Percentiles rank a stretch among this genome's conserved stretches.
These are phyloP conservation scores for Cephus rjabovi DNA, from an alignment of 2,888 invertebrate species.

Conservation along the genomic window DNA sequence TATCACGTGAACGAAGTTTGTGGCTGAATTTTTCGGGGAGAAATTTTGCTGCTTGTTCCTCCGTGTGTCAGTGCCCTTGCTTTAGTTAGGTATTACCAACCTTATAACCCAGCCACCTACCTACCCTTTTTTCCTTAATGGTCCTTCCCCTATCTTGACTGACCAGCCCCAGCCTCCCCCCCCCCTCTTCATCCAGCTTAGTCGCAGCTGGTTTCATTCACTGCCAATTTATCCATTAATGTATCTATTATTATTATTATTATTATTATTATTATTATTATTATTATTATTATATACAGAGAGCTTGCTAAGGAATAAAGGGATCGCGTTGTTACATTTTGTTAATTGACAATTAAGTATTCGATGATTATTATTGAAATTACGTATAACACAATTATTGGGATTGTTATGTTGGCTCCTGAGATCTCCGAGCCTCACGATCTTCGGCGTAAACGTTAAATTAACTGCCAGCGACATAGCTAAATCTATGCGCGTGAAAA, in stretches of 20 bases:
- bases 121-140: neutral
- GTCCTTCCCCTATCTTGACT: neutral
- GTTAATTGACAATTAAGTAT: slow-evolving; percentile 7
- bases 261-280: slow-evolving; percentile 18
- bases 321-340: slow-evolving; percentile 38
- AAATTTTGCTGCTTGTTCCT: slow-evolving; percentile 26
- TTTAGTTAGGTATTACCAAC: slow-evolving; percentile 31
- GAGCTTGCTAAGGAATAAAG: slow-evolving; percentile 36
- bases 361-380: slow-evolving; percentile 20
- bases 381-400: slow-evolving; percentile 18
- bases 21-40: slow-evolving; percentile 18
- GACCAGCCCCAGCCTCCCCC: too few species aligned
- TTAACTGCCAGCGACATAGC: slow-evolving; percentile 36
- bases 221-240: slow-evolving; percentile 55
- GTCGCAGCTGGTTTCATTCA: slow-evolving; percentile 47
- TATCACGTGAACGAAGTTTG: slow-evolving; percentile 10
- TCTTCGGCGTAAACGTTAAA: slow-evolving; percentile 23
- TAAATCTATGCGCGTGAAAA: too few species aligned
- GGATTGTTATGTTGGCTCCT: slow-evolving; percentile 13
- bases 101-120: neutral
- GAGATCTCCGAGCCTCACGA: slow-evolving; percentile 8
- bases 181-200: slow-evolving; percentile 30
- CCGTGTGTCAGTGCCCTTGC: slow-evolving; percentile 26
- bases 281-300: slow-evolving; percentile 24
- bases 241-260: slow-evolving; percentile 30